Evolutionary conservation across 1,140 invertebrate genomes (phyloP).

Genomic region (Drosophila fuyamai): DNA sequence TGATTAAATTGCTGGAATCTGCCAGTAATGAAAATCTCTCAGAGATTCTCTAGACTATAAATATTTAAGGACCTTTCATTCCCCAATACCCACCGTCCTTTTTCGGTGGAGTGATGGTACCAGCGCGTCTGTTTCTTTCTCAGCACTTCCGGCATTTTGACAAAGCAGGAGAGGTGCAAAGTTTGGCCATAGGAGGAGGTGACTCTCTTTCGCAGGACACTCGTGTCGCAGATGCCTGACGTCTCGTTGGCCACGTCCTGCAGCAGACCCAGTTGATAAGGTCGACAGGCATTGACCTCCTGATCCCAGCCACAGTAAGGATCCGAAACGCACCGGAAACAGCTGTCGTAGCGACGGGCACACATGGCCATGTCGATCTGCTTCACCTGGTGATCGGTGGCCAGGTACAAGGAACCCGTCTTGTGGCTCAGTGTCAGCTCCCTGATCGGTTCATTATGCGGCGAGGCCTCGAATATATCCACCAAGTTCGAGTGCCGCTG

Average conservation of each 20-base stretch:
- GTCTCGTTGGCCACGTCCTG: conserved; percentile 90
- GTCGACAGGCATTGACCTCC: conserved; percentile 90
- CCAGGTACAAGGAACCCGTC: conserved; percentile 90
- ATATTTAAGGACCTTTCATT: neutral
- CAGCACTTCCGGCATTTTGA: conserved; percentile 89
- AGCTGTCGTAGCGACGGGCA: conserved; percentile 90
- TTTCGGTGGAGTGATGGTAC: conserved; percentile 90
- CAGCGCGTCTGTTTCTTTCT: conserved; percentile 88
- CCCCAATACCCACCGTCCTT: conserved; percentile 86
- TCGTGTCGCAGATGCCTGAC: conserved; percentile 89
- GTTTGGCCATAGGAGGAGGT: conserved; percentile 91
- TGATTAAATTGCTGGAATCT: neutral
- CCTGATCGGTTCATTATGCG: conserved; percentile 89
- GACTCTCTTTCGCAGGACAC: conserved; percentile 88
- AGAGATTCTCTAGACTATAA: too few species aligned
- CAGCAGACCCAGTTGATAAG: conserved; percentile 88
- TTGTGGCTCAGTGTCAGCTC: conserved; percentile 90
- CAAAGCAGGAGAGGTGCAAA: conserved; percentile 90
- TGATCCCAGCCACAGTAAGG: conserved; percentile 94
- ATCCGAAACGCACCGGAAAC: conserved; percentile 91
- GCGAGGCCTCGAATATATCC: conserved; percentile 90
- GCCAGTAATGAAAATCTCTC: neutral
- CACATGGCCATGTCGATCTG: conserved; percentile 92
- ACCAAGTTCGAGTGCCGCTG: conserved; percentile 89
- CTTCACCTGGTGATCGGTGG: conserved; percentile 90